phyloP scores from a whole-genome alignment of 2,113 vertebrate species.

The Boleophthalmus pectinirostris region DNA sequence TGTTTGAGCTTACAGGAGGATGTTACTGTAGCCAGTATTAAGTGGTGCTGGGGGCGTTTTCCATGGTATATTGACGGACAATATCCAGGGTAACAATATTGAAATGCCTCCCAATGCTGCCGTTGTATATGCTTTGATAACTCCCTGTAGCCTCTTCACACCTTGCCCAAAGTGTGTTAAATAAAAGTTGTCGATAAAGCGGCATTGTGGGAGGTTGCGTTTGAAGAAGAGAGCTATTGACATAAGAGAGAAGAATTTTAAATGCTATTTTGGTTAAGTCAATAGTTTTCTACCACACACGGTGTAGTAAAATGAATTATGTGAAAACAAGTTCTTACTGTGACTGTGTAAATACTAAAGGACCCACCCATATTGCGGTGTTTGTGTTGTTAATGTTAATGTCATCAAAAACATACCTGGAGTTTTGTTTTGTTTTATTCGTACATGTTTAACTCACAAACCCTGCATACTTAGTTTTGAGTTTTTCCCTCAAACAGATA shows the following conservation, averaged over 20 bases:
- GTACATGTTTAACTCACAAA: no score
- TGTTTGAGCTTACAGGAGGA: slow-evolving; percentile 15
- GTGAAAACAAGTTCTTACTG: background rate
- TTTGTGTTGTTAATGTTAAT: no score
- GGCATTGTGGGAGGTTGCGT: slow-evolving; percentile 15
- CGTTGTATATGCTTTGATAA: background rate
- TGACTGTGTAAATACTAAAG: background rate
- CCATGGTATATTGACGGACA: background rate
- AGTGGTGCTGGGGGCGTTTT: slow-evolving; percentile 8
- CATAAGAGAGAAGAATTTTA: background rate
- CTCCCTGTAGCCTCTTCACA: background rate
- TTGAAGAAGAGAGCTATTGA: background rate
- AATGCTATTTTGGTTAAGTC: background rate
- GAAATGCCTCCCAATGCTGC: slow-evolving; percentile 1
- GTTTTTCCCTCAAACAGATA: no score
- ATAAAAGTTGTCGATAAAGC: slow-evolving; percentile 17
- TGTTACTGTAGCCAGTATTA: slow-evolving; percentile 5
- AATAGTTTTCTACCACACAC: background rate
- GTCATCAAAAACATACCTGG: no score
- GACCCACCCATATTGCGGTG: no score
- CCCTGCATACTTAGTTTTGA: no score
- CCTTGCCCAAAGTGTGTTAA: background rate
- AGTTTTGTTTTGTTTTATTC: no score
- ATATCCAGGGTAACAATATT: slow-evolving; percentile 14
- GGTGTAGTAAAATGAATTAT: background rate